Evolutionary conservation across 2,113 vertebrate genomes (phyloP), one percentile per base, ranked within the genome.

Genomic region (Anthoscopus minutus): DNA sequence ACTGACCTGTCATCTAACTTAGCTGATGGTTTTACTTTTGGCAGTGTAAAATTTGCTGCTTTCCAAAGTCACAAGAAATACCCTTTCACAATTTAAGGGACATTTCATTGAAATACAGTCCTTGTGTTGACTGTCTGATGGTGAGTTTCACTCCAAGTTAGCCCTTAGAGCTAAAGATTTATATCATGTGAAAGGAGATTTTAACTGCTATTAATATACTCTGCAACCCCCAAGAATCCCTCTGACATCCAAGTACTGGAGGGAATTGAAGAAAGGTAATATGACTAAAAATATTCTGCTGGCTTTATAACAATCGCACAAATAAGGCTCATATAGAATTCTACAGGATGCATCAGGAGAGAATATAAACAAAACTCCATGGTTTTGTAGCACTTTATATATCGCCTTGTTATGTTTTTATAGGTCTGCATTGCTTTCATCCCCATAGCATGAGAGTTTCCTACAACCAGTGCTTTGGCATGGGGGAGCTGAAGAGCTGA

Each of bases 91-190:
- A 16, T 33, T 81, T 66, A 62, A 81, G 27, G 51, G 22, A 10
- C 16, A 38, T 24, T 83, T 42, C 47, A 71, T 28, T 70, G 67
- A 84, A 80, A 35, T 4, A 2, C 40, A 83, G 45, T 38, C 44
- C 57, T 79, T 61, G 48, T 9, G 6, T 16, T 65, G n/a, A 10
- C 28, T 50, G 6, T 21, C 14, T 0, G 0, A 27, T 20, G 8
- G 25, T 6, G 64, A 69, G 8, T 50, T 65, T 61, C 42, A 9
- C 28, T 81, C 25, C 30, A 25, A 53, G 58, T 3, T 40, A 91
- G 25, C 16, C 18, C 25, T 38, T 33, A 15, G 3, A 60, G n/a
- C 47, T 73, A 16, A 61, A 70, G 54, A 33, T 13, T 35, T 78
- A 2, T 14, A 8, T 33, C 4, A 5, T 0, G 3, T 54, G 56